These are phyloP conservation scores for Cololabis saira DNA, from an alignment of 2,113 vertebrate species.

Conservation along the genomic window DNA sequence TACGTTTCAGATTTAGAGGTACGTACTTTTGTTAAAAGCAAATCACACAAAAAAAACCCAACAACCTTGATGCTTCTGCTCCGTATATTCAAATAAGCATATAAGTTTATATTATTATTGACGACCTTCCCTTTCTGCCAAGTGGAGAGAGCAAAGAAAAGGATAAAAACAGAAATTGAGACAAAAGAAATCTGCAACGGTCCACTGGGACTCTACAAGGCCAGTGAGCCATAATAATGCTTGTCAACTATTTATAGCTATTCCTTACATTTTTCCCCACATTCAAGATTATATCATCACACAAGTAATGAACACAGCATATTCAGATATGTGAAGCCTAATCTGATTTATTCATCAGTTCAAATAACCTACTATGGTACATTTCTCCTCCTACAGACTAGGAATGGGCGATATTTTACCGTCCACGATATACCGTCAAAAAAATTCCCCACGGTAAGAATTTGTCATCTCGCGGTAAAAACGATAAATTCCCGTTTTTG, in stretches of 20 bases:
- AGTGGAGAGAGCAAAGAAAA: constrained; percentile 25
- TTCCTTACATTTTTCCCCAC: constrained; percentile 73
- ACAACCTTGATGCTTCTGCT: no score
- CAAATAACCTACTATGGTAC: constrained; percentile 54
- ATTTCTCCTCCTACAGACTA: constrained; percentile 29
- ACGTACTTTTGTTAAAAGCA: no score
- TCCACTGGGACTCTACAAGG: constrained; percentile 60
- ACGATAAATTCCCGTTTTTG: no score
- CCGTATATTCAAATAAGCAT: no score
- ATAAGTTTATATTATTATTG: no score
- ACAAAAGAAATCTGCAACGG: constrained; percentile 50
- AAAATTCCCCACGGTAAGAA: no score
- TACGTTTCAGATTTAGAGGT: no score
- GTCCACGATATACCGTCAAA: no score
- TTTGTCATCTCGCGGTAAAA: no score
- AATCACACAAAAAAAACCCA: no score
- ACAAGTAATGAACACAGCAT: constrained; percentile 77
- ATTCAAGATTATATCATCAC: constrained; percentile 78
- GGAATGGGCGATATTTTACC: no score
- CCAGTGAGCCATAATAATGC: constrained; percentile 68
- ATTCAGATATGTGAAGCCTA: constrained; percentile 65
- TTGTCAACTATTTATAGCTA: constrained; percentile 76
- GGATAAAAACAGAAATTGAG: constrained; percentile 47
- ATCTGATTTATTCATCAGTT: constrained; percentile 72
- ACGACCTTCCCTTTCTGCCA: constrained; percentile 10